phyloP scores from a whole-genome alignment of 2,888 invertebrate genomes.

The Gastracanthus pulcherrimus region DNA sequence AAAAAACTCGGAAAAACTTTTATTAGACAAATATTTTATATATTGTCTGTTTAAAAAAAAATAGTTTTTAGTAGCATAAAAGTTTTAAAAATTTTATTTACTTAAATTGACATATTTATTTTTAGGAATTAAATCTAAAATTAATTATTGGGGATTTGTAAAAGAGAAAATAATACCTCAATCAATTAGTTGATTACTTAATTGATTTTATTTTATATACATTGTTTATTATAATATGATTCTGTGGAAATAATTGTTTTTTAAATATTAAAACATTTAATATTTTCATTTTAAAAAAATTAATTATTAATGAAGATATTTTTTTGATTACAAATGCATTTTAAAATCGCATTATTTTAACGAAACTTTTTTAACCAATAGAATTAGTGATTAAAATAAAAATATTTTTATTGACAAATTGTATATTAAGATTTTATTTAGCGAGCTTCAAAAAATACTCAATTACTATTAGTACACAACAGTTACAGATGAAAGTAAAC shows the following conservation, averaged over 20 bases:
- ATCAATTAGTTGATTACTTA: too few relatives aligned
- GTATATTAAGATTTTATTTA: conserved; percentile 48
- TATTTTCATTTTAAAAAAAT: background rate
- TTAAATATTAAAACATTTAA: background rate
- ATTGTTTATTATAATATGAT: background rate
- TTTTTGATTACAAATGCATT: background rate
- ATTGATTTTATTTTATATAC: conserved; percentile 7
- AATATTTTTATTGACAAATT: conserved; percentile 27
- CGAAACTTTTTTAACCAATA: background rate
- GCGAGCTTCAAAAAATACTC: conserved; percentile 47
- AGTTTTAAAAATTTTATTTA: background rate
- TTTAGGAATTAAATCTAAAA: background rate
- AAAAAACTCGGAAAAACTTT: too few relatives aligned
- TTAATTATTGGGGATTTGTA: background rate
- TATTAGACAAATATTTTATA: too few relatives aligned
- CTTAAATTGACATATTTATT: background rate
- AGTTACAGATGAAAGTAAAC: conserved; percentile 45
- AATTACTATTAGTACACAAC: conserved; percentile 51
- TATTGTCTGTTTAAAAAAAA: too few relatives aligned
- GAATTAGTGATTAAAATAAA: conserved; percentile 22
- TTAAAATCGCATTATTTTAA: background rate
- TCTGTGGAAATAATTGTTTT: background rate
- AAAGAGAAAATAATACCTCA: too few relatives aligned
- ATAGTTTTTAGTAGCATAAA: too few relatives aligned
- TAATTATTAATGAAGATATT: background rate